Evolutionary conservation across 2,113 vertebrate genomes (phyloP), one percentile per base, ranked within the genome.

Genomic region (Callopanchax toddi): DNA sequence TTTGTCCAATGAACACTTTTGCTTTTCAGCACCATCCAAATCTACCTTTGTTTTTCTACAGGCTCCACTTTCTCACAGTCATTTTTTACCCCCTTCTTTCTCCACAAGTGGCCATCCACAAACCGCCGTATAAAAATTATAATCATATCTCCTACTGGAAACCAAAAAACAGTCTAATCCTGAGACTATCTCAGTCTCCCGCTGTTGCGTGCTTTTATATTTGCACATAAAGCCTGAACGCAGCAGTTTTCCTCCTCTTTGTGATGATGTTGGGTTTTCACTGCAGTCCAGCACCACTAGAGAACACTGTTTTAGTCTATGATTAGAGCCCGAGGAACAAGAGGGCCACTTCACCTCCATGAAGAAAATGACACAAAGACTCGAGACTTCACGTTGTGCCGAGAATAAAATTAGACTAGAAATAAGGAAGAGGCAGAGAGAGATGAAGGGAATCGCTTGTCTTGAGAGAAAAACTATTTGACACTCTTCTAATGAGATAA

Each of bases 181-280:
- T 83, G 76, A 81, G 86, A 85, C 86, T 78, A 73, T 87, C 86
- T 87, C 87, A 88, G 82, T 83, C 87, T 84, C 87, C 83, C 66
- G 64, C 79, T 81, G 85, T 89, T 88, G 85, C 89, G 51, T 22
- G 76, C 86, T 82, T 87, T 86, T 85, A 83, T 87, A 88, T 90
- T 87, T 78, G 83, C 84, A 83, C 84, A 89, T 78, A 87, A 89
- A 90, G 85, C 67, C 79, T 23, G 45, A 84, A 76, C 65, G 46
- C 83, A 83, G 79, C 79, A 78, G 69, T 86, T 86, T 84, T 86
- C 63, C 52, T 74, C 68, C 64, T 75, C 71, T 81, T 82, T 80
- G 82, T 85, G 72, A 46, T 61, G 55, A 83, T 69, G 81, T 67
- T 34, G 59, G 73, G 79, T 83, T 79, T 84, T 83, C 75, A 65